Evolutionary conservation across 1,140 invertebrate species (phyloP).

Genomic region (Maniola jurtina): DNA sequence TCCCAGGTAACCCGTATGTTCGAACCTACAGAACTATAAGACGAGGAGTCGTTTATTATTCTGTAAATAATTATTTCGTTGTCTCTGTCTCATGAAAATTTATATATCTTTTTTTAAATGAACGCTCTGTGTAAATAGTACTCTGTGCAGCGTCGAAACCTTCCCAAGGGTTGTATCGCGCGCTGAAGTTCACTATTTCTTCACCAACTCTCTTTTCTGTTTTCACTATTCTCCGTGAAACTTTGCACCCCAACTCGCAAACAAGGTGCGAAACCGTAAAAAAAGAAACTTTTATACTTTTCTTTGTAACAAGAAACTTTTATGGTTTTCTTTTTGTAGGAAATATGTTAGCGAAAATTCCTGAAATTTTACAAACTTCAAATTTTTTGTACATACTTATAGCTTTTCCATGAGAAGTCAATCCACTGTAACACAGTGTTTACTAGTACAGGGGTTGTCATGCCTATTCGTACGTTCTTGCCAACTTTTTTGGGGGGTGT

Average conservation of each 20-base stretch:
- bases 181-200: constrained; percentile 12
- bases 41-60: too few species aligned
- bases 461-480: too few species aligned
- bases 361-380: background rate
- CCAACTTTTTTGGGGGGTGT: too few species aligned
- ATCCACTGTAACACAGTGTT: too few species aligned
- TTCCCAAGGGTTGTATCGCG: background rate
- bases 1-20: too few species aligned
- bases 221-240: background rate
- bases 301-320: background rate
- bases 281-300: background rate
- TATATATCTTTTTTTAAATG: background rate
- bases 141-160: constrained; percentile 9
- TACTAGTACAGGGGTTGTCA: too few species aligned
- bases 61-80: too few species aligned
- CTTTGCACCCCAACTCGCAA: background rate
- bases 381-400: background rate
- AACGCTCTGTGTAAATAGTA: background rate
- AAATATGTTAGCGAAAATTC: background rate
- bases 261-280: constrained; percentile 5
- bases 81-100: too few species aligned
- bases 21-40: too few species aligned
- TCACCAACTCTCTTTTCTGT: background rate
- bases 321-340: background rate
- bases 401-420: background rate